These are phyloP conservation scores for Glareola pratincola DNA, from an alignment of 2,113 vertebrate genomes.

Conservation along the genomic window DNA sequence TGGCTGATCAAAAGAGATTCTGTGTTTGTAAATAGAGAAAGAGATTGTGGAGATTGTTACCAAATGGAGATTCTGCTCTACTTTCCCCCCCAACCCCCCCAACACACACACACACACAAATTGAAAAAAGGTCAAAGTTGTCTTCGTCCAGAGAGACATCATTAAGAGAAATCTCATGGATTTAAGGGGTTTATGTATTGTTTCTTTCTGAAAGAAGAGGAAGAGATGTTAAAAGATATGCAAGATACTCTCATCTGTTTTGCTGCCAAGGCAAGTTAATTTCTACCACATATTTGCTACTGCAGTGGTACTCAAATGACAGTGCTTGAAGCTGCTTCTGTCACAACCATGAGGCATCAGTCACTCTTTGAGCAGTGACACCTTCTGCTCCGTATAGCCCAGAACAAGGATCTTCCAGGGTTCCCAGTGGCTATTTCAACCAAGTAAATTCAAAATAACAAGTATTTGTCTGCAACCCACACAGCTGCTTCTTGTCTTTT, in stretches of 20 bases:
- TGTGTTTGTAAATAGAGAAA: not conserved
- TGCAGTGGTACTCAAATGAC: not conserved
- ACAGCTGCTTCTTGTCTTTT: slow-evolving; percentile 38
- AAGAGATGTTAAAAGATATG: not conserved
- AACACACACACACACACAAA: not conserved
- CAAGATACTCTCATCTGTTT: not conserved
- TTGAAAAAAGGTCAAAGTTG: not conserved
- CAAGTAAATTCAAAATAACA: slow-evolving; percentile 23
- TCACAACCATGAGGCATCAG: slow-evolving; percentile 9
- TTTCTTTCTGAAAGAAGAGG: not conserved
- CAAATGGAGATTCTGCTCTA: not conserved
- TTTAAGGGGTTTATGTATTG: not conserved
- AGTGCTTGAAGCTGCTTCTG: slow-evolving; percentile 36
- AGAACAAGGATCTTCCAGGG: not conserved
- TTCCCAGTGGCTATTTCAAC: not conserved
- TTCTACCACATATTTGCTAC: not conserved
- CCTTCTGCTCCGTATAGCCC: slow-evolving; percentile 16
- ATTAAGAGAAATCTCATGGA: not conserved
- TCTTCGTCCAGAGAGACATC: not conserved
- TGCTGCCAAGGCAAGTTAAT: not conserved
- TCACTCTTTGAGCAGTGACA: slow-evolving; percentile 10
- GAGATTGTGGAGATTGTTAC: not conserved
- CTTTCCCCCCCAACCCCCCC: no score
- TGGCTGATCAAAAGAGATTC: not conserved
- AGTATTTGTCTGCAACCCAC: not conserved